Base-by-base conservation (phyloP, 2,888 invertebrate species). In the Ophioninae sp. region DNA sequence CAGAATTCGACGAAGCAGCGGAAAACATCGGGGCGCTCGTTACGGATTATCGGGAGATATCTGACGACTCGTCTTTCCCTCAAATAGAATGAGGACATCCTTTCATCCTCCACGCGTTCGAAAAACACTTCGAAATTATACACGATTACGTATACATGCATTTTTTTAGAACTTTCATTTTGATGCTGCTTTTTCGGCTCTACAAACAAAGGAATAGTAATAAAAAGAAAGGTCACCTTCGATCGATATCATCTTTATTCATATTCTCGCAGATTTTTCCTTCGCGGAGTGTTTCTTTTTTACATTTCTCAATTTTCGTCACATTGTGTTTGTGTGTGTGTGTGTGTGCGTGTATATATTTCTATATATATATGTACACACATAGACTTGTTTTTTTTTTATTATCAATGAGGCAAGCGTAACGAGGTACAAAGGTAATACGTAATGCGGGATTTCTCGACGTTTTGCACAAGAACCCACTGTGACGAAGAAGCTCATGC, bases 11-110 rank as follows among this genome's bases (percentile, higher is more conserved):
- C n/a, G 93, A 93, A 82, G 93, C 93, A 7, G 86, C 92, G 7
- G 93, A 93, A 65, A 93, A 93, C 86, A 88, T 93, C 85, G 91
- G 93, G 0, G 93, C 93, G n/a, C 87, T 93, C 62, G 93, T 92
- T 79, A 91, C 92, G 81, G 93, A 93, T 84, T 93, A 93, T 87
- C 91, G 91, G 77, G 93, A 93, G 85, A 92, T 93, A 50, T 86
- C 86, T n/a, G 83, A 77, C 21, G 83, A 86, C 8, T 78, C 83
- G 13, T 50, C 65, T 3, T 8, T 6, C 7, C 21, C 10, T 6
- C 13, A 13, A 39, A 50, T 56, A 20, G 37, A 39, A 67, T n/a
- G 80, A 78, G 6, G 69, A 73, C 41, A 82, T 78, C 7, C 56
- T 69, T 17, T 2, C 17, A 6, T 50, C 50, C 17, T 50, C 13